phyloP scores from a whole-genome alignment of 2,888 invertebrate species.

The Amphiduros pacificus region DNA sequence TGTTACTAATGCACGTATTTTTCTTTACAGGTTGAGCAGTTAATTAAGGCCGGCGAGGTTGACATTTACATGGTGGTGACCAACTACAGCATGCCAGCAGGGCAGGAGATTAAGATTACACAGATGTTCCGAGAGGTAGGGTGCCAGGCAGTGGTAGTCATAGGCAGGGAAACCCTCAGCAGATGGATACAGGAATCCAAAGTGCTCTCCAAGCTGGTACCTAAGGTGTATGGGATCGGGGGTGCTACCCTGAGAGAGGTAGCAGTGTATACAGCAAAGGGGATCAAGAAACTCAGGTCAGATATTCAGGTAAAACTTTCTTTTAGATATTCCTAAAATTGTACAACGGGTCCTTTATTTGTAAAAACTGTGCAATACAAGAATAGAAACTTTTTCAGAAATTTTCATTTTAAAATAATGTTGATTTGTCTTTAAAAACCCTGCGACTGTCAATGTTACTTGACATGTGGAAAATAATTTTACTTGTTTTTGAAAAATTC shows the following conservation, averaged over 20 bases:
- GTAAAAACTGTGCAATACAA: no score
- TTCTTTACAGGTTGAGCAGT: not conserved
- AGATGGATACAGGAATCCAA: constrained; percentile 2
- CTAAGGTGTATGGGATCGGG: not conserved
- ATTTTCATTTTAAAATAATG: no score
- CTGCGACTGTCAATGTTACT: no score
- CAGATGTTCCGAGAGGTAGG: not conserved
- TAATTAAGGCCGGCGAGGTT: not conserved
- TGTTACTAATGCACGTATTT: no score
- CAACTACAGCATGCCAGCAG: not conserved
- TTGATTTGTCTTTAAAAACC: no score
- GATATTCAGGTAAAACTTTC: no score
- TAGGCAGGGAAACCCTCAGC: not conserved
- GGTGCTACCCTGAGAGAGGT: not conserved
- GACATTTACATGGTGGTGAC: not conserved
- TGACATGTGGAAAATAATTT: no score
- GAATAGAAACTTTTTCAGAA: no score
- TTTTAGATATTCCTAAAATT: no score
- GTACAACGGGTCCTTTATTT: no score
- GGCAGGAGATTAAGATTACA: not conserved
- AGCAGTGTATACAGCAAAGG: not conserved
- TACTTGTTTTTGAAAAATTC: no score
- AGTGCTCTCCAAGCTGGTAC: not conserved
- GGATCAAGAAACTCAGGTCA: not conserved
- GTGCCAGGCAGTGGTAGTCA: not conserved